Base-by-base conservation (phyloP, 2,797 vertebrate species). In the Enteromius treurensis region DNA sequence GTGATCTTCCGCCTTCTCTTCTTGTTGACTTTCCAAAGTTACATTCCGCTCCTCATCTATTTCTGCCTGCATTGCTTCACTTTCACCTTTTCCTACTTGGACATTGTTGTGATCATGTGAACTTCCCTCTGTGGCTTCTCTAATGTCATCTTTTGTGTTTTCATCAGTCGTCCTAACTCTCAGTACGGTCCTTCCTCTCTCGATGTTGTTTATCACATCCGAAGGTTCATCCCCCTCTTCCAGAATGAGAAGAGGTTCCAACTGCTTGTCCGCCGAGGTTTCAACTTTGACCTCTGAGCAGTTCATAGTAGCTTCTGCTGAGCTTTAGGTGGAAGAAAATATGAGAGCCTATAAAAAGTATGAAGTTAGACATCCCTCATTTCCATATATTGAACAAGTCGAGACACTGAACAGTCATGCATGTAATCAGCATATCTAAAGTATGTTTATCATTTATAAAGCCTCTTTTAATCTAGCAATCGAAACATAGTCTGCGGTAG, bases 181-280 rank as follows among this genome's bases (percentile, higher is more conserved):
- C 37, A 14, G 34, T 13, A 53, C 55, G 81, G 62, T 85, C 85
- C 78, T 90, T 86, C 78, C 87, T 84, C 37, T 85, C 62, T 81
- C 81, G 53, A 64, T 77, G 83, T 65, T 88, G 82, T 80, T 55
- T 79, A 62, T 10, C 47, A 77, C 86, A 42, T 62, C 53, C 53
- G 86, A 87, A 0, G 60, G 49, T 49, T 80, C 19, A 77, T 93
- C 93, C 69, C 88, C 92, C 26, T 94, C 92, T 51, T 94, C 92
- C 0, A 89, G 89, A 88, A 93, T 93, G 85, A 93, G 67, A 55
- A 94, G 93, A 71, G 83, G 87, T 29, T 91, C 92, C 87, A 90
- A 78, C 77, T 77, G 86, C 70, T 87, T 89, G 81, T 83, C 88
- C 80, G 85, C 90, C 14, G 89, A 83, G 91, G 90, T 91, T 88